Base-by-base conservation (phyloP, 2,888 invertebrate species). In the Atrina japonica region DNA sequence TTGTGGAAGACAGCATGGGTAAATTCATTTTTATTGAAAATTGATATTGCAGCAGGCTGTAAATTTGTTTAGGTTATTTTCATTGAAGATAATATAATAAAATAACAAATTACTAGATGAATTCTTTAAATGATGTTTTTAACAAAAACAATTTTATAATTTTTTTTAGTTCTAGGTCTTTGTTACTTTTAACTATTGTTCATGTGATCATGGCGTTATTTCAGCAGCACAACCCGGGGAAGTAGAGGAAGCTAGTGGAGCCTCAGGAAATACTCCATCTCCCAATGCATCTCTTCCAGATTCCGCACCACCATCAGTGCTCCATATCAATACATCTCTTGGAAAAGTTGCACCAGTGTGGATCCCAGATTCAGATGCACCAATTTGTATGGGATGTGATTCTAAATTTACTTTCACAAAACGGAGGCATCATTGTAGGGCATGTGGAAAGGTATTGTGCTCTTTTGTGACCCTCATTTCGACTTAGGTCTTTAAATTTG, bases 301-400 rank as follows among this genome's bases (percentile, higher is more conserved):
- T 11, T 14, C 60, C 11, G 6, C 9, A 3, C 72, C 73, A 11
- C 80, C 75, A 7, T 78, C 79, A n/a, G 71, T 35, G 11, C 35
- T 7, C 11, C 35, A 73, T n/a, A 66, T 79, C 53, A 78, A 70
- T 30, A 70, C 71, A 23, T 80, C 85, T 63, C 89, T 96, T 65
- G 96, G 96, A 0, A 94, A 94, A 86, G 93, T 94, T 66, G 94
- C 95, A 16, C 96, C 96, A 0, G 93, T 94, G 83, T 97, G 97
- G 97, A 94, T 97, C 61, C 96, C 96, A 0, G 97, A 97, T 89
- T 92, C 93, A 3, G 95, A 95, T 81, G 95, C 96, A 6, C 92
- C 93, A n/a, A 92, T 92, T 75, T 97, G 97, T 88, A 94, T 96
- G 94, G 93, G 95, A 78, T 97, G 97, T 88, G 94, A 94, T 73